These are phyloP conservation scores for Pyrgilauda ruficollis DNA, from an alignment of 2,113 vertebrate genomes.

Conservation along the genomic window DNA sequence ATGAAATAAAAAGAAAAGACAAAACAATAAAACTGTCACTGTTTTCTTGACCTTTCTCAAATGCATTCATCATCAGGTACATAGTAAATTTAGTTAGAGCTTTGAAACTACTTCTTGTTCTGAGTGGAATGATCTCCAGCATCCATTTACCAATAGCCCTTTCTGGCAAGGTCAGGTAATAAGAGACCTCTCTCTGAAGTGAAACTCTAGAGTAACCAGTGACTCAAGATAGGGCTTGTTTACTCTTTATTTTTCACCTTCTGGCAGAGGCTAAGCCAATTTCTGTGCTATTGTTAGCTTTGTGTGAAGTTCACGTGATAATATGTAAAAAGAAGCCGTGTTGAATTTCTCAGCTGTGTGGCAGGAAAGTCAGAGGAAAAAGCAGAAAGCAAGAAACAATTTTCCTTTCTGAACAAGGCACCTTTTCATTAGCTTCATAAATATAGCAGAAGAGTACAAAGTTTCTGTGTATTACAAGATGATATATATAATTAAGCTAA, in stretches of 20 bases:
- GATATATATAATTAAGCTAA: not conserved
- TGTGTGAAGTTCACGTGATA: not conserved
- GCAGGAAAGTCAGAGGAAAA: not conserved
- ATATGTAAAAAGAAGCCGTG: not conserved
- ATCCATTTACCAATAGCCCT: constrained; percentile 45
- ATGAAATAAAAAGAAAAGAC: constrained; percentile 74
- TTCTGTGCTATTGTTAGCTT: not conserved
- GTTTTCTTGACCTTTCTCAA: constrained; percentile 74
- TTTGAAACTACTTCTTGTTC: constrained; percentile 15
- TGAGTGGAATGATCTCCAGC: constrained; percentile 50
- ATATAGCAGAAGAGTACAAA: not conserved
- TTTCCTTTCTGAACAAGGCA: not conserved
- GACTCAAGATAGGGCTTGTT: not conserved
- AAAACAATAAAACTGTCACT: constrained; percentile 70
- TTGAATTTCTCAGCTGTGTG: not conserved
- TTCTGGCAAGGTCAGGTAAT: constrained; percentile 48
- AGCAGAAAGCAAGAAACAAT: not conserved
- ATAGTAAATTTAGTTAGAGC: constrained; percentile 66
- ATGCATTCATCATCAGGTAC: constrained; percentile 58
- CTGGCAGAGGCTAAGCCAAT: not conserved
- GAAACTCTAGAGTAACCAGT: not conserved
- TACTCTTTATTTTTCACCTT: not conserved
- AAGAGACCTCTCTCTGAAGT: constrained; percentile 53
- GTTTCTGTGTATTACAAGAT: not conserved
- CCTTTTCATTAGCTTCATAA: not conserved